Evolutionary conservation across 2,113 vertebrate species (phyloP).

Genomic region (Lasiurus cinereus): DNA sequence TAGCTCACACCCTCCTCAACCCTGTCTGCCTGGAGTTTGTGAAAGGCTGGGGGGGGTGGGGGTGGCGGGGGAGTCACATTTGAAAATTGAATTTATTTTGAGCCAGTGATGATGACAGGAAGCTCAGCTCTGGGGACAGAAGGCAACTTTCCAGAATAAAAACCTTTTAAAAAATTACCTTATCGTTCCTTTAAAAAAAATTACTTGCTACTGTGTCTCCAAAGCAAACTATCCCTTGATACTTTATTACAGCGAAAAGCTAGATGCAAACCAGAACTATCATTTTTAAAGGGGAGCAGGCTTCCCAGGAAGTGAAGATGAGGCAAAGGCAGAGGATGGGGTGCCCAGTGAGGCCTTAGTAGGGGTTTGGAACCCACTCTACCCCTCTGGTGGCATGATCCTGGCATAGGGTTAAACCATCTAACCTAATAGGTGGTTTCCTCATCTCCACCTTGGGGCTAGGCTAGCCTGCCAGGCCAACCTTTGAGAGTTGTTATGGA

Average conservation of each 20-base stretch:
- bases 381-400: neutral
- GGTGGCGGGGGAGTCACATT: neutral
- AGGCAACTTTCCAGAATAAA: slow-evolving; percentile 51
- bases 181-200: neutral
- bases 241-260: neutral
- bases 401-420: neutral
- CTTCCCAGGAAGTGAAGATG: neutral
- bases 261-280: neutral
- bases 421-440: neutral
- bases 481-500: neutral
- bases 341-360: fast-evolving
- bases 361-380: fast-evolving
- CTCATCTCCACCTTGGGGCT: neutral
- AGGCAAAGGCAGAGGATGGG: too few relatives aligned
- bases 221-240: neutral
- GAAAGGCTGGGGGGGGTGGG: neutral
- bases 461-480: too few relatives aligned
- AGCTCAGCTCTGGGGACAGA: neutral
- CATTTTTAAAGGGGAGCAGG: neutral
- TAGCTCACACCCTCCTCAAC: slow-evolving; percentile 18
- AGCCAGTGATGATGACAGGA: neutral
- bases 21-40: slow-evolving; percentile 26
- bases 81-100: slow-evolving; percentile 48
- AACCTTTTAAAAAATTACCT: neutral
- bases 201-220: neutral